A percentile compares a stretch with the other conserved stretches of the same genome.
These are phyloP conservation scores for Scylla paramamosain DNA, from an alignment of 1,140 invertebrate genomes.

Conservation along the genomic window DNA sequence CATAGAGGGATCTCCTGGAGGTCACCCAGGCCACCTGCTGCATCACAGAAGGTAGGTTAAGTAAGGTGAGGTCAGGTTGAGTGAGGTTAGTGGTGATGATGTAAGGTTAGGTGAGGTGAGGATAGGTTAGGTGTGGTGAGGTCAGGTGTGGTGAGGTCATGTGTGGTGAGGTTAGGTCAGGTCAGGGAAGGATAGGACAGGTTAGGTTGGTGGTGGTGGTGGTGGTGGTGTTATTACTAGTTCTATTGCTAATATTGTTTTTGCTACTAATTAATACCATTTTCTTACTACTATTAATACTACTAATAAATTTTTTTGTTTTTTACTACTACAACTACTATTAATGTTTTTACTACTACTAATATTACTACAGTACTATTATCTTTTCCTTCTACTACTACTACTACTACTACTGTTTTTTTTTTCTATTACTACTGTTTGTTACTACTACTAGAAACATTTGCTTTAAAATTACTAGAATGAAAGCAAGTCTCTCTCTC, in stretches of 20 bases:
- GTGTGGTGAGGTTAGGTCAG: not conserved
- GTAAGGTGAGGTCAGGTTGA: not conserved
- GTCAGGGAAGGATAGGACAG: not conserved
- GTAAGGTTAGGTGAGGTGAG: not conserved
- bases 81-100: not conserved
- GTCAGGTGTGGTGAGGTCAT: not conserved
- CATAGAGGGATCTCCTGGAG: slow-evolving; percentile 24
- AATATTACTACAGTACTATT: not conserved
- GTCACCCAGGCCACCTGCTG: not conserved
- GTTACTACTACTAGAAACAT: not conserved
- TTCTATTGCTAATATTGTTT: no score
- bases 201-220: not conserved
- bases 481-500: not conserved
- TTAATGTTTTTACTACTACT: not conserved
- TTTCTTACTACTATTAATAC: no score
- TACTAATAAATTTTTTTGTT: not conserved
- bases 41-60: no score
- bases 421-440: not conserved
- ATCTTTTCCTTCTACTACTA: not conserved
- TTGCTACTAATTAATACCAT: no score
- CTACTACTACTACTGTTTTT: not conserved
- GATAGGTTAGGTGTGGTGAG: not conserved
- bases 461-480: not conserved
- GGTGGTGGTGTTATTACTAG: not conserved
- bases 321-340: not conserved